These are phyloP conservation scores for Euthynnus affinis DNA, from an alignment of 2,797 vertebrate species.

Conservation along the genomic window DNA sequence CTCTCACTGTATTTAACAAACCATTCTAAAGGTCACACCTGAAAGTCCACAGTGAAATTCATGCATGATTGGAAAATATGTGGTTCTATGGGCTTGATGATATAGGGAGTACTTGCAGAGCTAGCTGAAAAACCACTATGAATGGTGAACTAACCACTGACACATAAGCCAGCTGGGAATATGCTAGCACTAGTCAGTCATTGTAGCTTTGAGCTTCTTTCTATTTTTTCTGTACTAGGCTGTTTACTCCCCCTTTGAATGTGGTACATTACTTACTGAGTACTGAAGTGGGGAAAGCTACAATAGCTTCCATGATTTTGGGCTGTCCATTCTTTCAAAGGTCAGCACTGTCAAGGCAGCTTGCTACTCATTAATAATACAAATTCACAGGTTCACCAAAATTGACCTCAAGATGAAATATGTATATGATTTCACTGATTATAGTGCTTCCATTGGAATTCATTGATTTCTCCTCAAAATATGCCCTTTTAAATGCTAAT, in stretches of 20 bases:
- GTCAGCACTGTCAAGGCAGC: not conserved
- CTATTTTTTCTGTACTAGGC: not conserved
- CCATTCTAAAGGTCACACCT: not conserved
- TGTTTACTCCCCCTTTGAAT: not conserved
- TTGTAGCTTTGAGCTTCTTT: not conserved
- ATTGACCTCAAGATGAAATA: not conserved
- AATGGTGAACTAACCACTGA: not conserved
- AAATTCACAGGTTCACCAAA: not conserved
- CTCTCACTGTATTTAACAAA: slow-evolving; percentile 4
- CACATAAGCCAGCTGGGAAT: not conserved
- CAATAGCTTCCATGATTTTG: not conserved
- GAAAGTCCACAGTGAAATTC: not conserved
- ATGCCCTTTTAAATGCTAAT: not conserved
- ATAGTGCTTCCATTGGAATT: not conserved
- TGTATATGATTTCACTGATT: not conserved
- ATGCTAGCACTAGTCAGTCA: not conserved
- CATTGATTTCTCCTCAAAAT: not conserved
- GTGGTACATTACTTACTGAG: not conserved
- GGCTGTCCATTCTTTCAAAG: not conserved
- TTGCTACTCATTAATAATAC: not conserved
- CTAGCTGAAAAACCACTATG: not conserved
- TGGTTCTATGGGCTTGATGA: not conserved
- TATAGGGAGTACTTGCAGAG: too few species aligned
- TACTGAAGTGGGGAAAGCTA: not conserved
- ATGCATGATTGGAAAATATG: not conserved